Base-by-base conservation (phyloP, 2,888 invertebrate species). In the Rhagophthalmus giganteus region DNA sequence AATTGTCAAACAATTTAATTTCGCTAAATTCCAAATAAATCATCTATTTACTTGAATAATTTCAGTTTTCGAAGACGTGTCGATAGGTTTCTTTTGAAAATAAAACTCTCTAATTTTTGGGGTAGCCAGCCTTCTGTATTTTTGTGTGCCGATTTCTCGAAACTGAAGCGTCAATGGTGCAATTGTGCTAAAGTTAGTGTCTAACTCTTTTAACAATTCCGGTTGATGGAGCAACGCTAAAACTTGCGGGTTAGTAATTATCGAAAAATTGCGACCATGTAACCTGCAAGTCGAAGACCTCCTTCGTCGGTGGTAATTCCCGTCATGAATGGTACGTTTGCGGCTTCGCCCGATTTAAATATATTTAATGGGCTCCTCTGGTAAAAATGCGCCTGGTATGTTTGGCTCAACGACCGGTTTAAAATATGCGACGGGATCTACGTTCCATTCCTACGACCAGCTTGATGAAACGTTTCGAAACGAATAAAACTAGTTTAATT, bases 221-320 rank as follows among this genome's bases (percentile, higher is more conserved):
- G 67, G 64, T 20, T 72, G 62, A 16, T 63, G 60, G 27, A 66
- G 59, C 41, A 66, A 46, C 31, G 60, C 70, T 68, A 61, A 10
- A 46, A 32, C 12, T 24, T 34, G 8, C 13, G 31, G 13, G 11
- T 32, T 5, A 10, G 10, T 30, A 32, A n/a, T 14, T 12, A 15
- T n/a, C 15, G 2, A 14, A 14, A 32, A 7, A 14, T 13, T 15
- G 13, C 3, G n/a, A 6, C 13, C 4, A n/a, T 12, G 28, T 26
- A 7, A 46, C 46, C 1, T 13, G 24, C 38, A 7, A 26, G 25
- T 13, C 15, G 20, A 2, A 25, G 2, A 25, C 86, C 80, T 6
- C 90, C 90, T 73, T 91, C 91, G 46, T 87, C 81, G 6, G 80
- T 80, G 28, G 83, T 90, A 2, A 87, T 68, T 2, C 91, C 91